Evolutionary conservation across 2,888 invertebrate genomes (phyloP).

Genomic region (Allacma fusca): DNA sequence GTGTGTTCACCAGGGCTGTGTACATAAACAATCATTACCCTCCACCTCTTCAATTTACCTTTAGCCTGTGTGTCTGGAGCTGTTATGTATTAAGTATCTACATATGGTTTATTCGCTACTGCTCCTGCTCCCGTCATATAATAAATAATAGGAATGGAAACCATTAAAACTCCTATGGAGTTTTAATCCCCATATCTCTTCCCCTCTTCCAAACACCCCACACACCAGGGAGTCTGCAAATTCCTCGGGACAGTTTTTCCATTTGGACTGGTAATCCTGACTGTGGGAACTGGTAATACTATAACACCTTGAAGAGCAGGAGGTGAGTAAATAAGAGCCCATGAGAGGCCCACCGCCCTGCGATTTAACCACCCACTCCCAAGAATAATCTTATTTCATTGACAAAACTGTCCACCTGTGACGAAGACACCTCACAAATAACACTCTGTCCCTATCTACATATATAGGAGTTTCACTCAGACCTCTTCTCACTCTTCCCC

Average conservation of each 20-base stretch:
- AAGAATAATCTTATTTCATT: constrained; percentile 5
- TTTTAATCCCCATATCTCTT: too few species aligned
- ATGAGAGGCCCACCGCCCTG: not conserved
- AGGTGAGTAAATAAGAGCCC: not conserved
- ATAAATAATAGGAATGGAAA: too few species aligned
- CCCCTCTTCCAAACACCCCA: not conserved
- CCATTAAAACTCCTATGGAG: not conserved
- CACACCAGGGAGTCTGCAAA: not conserved
- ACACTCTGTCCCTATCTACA: not conserved
- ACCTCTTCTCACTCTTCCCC: not conserved
- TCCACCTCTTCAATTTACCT: too few species aligned
- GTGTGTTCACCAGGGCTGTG: too few species aligned
- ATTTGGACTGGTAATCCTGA: not conserved
- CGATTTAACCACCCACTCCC: constrained; percentile 4
- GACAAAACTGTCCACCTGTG: constrained; percentile 16
- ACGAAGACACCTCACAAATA: not conserved
- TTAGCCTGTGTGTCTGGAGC: too few species aligned
- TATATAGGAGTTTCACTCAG: not conserved
- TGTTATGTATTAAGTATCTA: too few species aligned
- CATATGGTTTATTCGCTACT: too few species aligned
- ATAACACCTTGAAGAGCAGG: not conserved
- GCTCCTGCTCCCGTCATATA: too few species aligned
- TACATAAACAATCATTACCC: too few species aligned
- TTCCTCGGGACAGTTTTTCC: not conserved
- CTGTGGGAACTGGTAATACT: not conserved